These are phyloP conservation scores for Poecilia velifera DNA, from an alignment of 2,797 vertebrate species.

Conservation along the genomic window DNA sequence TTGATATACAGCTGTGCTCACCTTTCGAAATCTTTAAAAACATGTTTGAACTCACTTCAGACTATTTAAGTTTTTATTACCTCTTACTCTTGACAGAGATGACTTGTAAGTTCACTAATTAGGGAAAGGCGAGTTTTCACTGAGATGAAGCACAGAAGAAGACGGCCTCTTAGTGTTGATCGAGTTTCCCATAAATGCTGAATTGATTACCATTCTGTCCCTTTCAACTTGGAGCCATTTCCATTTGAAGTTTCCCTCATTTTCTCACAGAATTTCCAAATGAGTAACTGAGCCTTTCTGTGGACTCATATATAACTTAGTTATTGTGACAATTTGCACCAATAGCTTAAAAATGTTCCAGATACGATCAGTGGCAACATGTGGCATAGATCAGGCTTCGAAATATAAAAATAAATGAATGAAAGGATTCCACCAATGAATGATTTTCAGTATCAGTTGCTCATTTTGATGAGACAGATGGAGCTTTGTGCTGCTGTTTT, in stretches of 20 bases:
- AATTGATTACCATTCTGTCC: not conserved
- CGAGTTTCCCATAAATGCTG: not conserved
- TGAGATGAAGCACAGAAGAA: not conserved
- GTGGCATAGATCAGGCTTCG: not conserved
- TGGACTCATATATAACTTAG: not conserved
- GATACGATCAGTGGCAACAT: not conserved
- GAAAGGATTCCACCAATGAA: not conserved
- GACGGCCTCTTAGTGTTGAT: not conserved
- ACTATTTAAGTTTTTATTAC: not conserved
- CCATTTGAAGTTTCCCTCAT: not conserved
- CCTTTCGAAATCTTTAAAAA: not conserved
- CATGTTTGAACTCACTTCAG: not conserved
- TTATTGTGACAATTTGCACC: not conserved
- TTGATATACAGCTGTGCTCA: not conserved
- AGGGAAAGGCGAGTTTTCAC: not conserved
- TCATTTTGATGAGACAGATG: conserved; percentile 37
- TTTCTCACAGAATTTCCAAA: not conserved
- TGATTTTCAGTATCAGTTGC: conserved; percentile 46
- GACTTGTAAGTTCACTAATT: not conserved
- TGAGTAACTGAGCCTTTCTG: not conserved
- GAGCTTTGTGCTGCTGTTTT: conserved; percentile 46
- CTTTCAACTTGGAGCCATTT: not conserved
- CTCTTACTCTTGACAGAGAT: not conserved
- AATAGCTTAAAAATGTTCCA: not conserved
- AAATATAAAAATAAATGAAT: too few species aligned